These are phyloP conservation scores for Xiphias gladius DNA, from an alignment of 2,113 vertebrate genomes.

Conservation along the genomic window DNA sequence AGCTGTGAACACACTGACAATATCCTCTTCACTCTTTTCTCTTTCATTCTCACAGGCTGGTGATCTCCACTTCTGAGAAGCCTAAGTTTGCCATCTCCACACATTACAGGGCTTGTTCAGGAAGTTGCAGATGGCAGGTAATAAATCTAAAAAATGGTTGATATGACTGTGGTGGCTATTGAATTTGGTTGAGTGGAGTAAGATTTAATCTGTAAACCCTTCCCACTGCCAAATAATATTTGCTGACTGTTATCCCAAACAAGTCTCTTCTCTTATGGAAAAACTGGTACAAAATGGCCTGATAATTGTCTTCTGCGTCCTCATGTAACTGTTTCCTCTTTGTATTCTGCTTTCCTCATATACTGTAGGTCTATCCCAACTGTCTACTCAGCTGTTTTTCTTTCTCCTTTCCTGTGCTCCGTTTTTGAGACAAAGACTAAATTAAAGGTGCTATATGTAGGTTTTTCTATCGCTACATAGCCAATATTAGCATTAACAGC, in stretches of 20 bases:
- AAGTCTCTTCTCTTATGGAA: neutral
- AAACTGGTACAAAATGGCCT: neutral
- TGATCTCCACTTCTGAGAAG: conserved; percentile 10
- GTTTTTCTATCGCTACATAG: too few species aligned
- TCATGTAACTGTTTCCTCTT: neutral
- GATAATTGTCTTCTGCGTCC: conserved; percentile 19
- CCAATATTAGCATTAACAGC: too few species aligned
- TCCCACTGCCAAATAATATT: conserved; percentile 32
- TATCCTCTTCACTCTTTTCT: neutral
- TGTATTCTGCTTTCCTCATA: neutral
- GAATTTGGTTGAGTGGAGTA: conserved; percentile 20
- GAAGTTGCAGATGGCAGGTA: conserved; percentile 22
- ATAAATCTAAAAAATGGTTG: conserved; percentile 43
- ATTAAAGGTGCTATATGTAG: neutral
- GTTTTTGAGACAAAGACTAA: neutral
- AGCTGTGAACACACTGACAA: conserved; percentile 23
- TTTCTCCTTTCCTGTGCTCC: neutral
- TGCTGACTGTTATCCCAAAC: conserved; percentile 3
- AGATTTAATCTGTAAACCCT: conserved; percentile 33
- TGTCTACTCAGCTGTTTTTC: neutral
- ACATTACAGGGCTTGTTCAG: neutral
- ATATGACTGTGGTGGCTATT: conserved; percentile 25
- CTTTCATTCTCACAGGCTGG: neutral
- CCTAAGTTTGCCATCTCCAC: neutral
- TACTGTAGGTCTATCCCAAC: neutral